Conservation (phyloP, 2,888 invertebrate species). For the Eristalinus sepulchralis region DNA sequence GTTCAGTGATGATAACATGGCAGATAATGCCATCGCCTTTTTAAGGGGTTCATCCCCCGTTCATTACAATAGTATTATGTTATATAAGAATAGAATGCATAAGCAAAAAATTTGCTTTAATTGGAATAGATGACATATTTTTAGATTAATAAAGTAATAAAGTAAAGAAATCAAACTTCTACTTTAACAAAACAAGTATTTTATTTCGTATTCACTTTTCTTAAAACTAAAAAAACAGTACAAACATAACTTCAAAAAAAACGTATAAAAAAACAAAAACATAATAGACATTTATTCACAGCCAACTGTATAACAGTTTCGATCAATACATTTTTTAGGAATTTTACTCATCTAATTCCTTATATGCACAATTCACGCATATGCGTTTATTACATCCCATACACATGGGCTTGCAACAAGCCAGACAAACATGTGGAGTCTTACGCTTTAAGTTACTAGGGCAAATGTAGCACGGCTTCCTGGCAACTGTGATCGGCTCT, state of each 20-base stretch:
- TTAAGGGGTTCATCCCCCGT: no score
- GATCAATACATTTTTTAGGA: background rate
- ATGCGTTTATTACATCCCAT: slow-evolving; percentile 14
- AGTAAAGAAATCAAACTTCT: no score
- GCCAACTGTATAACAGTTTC: slow-evolving; percentile 22
- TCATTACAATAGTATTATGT: no score
- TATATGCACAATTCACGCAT: background rate
- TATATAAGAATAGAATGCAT: no score
- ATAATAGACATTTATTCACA: no score
- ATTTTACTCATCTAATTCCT: slow-evolving; percentile 17
- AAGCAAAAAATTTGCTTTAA: no score
- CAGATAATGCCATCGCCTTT: no score
- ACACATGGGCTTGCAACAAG: slow-evolving; percentile 29
- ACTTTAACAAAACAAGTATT: no score
- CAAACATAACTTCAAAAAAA: slow-evolving; percentile 34
- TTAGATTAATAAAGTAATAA: no score
- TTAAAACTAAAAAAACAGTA: slow-evolving; percentile 23
- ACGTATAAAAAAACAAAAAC: slow-evolving; percentile 36
- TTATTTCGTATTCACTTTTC: slow-evolving; percentile 21
- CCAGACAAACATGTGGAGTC: slow-evolving; percentile 26
- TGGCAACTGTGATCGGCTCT: slow-evolving; percentile 17
- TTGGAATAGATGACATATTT: no score
- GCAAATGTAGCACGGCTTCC: slow-evolving; percentile 17
- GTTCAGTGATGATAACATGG: no score
- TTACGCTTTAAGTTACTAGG: slow-evolving; percentile 10